Evolutionary conservation across 2,797 vertebrate species (phyloP).

Genomic region (Macropus fuliginosus): DNA sequence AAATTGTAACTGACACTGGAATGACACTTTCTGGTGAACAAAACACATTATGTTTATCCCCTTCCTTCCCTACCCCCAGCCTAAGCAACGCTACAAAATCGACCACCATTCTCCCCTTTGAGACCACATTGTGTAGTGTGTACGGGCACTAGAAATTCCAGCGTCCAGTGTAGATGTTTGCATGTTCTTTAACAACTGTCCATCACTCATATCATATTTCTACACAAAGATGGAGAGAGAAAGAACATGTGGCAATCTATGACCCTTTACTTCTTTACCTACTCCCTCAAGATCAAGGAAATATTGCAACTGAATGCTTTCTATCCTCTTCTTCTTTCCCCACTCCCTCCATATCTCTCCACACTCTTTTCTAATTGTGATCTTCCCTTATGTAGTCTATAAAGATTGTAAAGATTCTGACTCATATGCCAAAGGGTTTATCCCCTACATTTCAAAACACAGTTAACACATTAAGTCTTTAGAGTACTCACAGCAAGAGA

Average conservation of each 20-base stretch:
- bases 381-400: background rate
- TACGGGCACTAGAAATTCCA: constrained; percentile 1
- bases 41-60: constrained; percentile 60
- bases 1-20: constrained; percentile 58
- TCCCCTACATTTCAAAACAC: constrained; percentile 7
- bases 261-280: background rate
- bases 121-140: constrained; percentile 31
- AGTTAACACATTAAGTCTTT: background rate
- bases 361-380: background rate
- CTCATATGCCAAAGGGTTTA: background rate
- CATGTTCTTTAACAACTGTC: background rate
- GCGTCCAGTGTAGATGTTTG: background rate
- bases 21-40: constrained; percentile 57
- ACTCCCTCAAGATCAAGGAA: background rate
- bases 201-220: background rate
- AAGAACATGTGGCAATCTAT: background rate
- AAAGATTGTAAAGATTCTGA: background rate
- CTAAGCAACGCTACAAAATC: background rate
- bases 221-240: background rate
- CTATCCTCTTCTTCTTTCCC: background rate
- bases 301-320: background rate
- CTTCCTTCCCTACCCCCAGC: background rate
- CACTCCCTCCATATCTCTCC: constrained; percentile 4
- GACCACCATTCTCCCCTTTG: constrained; percentile 21
- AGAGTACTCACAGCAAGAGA: background rate